A percentile compares a stretch with the other conserved stretches of the same genome.
These are phyloP conservation scores for Gadopsis marmoratus DNA, from an alignment of 2,797 vertebrate genomes.

Conservation along the genomic window DNA sequence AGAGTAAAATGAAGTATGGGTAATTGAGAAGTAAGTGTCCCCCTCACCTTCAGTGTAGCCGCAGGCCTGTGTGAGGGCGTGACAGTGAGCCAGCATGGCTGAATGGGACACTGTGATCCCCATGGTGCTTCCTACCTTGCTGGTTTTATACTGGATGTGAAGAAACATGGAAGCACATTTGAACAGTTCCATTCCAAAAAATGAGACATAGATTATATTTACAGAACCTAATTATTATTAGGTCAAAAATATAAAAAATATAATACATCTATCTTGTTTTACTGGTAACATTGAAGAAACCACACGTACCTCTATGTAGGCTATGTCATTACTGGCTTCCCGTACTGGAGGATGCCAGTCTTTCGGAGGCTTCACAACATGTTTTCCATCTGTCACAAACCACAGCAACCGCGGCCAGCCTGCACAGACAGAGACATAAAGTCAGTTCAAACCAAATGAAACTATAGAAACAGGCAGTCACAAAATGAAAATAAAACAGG, in stretches of 20 bases:
- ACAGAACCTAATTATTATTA: background rate
- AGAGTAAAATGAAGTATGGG: background rate
- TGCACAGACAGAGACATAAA: constrained; percentile 71
- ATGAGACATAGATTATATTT: background rate
- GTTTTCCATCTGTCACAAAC: constrained; percentile 97
- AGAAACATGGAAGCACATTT: constrained; percentile 2
- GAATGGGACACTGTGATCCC: constrained; percentile 92
- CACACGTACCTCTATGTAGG: constrained; percentile 92
- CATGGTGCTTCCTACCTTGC: constrained; percentile 97
- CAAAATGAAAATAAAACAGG: constrained; percentile 34
- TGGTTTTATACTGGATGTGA: constrained; percentile 92
- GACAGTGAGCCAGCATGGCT: constrained; percentile 94
- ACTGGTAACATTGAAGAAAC: background rate
- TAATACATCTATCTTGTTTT: background rate
- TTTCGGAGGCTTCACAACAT: constrained; percentile 94
- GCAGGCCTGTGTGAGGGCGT: constrained; percentile 92
- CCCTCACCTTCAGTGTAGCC: constrained; percentile 93
- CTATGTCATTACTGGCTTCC: constrained; percentile 88
- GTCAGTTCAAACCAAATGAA: constrained; percentile 37
- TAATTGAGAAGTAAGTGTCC: constrained; percentile 2
- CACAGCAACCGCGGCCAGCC: constrained; percentile 95
- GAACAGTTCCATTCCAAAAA: background rate
- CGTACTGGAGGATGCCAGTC: constrained; percentile 91
- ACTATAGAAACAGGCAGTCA: background rate
- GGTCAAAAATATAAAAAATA: background rate